Conservation (phyloP, 1,140 invertebrate genomes). For the Doryteuthis pealeii region DNA sequence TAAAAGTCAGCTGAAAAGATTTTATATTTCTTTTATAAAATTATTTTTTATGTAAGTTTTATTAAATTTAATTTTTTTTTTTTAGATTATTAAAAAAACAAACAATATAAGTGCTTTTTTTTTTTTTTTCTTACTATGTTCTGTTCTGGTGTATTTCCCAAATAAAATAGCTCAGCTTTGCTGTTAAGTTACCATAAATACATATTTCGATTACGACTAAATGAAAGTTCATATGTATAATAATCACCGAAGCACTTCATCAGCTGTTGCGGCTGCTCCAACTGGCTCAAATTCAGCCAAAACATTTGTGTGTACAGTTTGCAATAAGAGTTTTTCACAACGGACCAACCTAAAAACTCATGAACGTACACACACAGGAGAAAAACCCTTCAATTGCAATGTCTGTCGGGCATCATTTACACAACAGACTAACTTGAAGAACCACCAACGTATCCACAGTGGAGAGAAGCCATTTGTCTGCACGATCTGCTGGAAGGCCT, state of each 20-base stretch:
- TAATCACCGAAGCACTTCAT: background rate
- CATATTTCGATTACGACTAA: background rate
- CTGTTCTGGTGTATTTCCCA: too few relatives aligned
- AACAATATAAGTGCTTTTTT: too few relatives aligned
- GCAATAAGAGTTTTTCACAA: conserved; percentile 19
- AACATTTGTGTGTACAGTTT: conserved; percentile 35
- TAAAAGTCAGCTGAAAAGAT: too few relatives aligned
- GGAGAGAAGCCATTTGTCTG: conserved; percentile 66
- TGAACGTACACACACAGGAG: conserved; percentile 26
- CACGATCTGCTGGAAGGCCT: conserved; percentile 79
- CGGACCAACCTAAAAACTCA: conserved; percentile 52
- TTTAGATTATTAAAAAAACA: too few relatives aligned
- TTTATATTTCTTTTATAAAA: too few relatives aligned
- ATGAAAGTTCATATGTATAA: background rate
- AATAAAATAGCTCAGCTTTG: too few relatives aligned
- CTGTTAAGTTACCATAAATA: too few relatives aligned
- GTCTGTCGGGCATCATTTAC: conserved; percentile 69
- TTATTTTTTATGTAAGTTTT: too few relatives aligned
- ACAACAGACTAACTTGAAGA: conserved; percentile 65
- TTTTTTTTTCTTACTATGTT: too few relatives aligned
- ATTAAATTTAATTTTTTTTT: too few relatives aligned
- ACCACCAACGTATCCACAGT: conserved; percentile 71
- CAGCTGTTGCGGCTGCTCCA: background rate
- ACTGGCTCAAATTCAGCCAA: conserved; percentile 36
- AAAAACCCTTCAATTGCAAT: conserved; percentile 50